phyloP scores from a whole-genome alignment of 2,888 invertebrate genomes.

The Fabriciana adippe region DNA sequence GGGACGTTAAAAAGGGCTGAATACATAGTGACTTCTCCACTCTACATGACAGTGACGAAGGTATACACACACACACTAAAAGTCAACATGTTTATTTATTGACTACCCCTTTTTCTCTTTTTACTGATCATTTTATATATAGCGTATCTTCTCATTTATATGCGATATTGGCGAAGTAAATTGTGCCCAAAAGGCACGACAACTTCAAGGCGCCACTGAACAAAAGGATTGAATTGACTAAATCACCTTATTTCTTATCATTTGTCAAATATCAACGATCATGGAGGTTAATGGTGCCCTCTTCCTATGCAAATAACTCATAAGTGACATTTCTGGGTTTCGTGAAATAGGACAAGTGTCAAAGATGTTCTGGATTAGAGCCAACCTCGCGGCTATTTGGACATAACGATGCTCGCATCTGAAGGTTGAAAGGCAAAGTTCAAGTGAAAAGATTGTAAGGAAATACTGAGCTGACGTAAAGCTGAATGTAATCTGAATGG shows the following conservation, averaged over 20 bases:
- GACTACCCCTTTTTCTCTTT: no score
- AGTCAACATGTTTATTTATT: no score
- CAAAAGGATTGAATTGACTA: no score
- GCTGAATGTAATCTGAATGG: neutral
- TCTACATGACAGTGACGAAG: no score
- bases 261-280: conserved; percentile 6
- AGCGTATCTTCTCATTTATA: no score
- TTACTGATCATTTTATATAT: no score
- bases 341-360: conserved; percentile 21
- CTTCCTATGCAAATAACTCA: conserved; percentile 10
- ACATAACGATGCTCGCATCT: conserved; percentile 11
- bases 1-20: no score
- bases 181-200: no score
- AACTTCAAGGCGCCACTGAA: no score
- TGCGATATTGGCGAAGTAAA: no score
- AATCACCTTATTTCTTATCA: neutral
- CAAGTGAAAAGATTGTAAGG: conserved; percentile 5
- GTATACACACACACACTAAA: no score
- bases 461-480: conserved; percentile 4
- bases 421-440: conserved; percentile 2
- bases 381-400: conserved; percentile 15
- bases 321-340: conserved; percentile 17
- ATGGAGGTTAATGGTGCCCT: neutral
- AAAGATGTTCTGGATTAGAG: conserved; percentile 26
- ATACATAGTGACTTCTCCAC: no score